A percentile compares a stretch with the other conserved stretches of the same genome.
Conservation (phyloP, 2,797 vertebrate species). For the Pachyuromys duprasi region DNA sequence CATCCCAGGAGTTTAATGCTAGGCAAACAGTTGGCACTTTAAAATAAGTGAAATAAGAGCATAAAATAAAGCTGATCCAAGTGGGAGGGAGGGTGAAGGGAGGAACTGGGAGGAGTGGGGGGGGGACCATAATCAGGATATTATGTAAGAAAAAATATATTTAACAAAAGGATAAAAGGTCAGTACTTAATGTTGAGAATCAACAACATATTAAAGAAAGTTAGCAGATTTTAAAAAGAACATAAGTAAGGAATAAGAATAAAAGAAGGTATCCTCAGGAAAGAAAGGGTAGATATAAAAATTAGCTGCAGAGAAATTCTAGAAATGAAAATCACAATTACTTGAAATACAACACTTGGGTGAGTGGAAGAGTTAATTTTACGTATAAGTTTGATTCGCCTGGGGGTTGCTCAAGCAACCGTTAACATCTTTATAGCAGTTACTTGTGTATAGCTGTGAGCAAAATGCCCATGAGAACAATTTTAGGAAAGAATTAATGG, state of each 20-base stretch:
- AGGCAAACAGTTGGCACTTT: neutral
- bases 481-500: neutral
- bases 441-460: neutral
- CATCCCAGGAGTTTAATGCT: slow-evolving; percentile 8
- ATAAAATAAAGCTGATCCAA: neutral
- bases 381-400: neutral
- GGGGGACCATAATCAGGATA: too few relatives aligned
- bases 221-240: neutral
- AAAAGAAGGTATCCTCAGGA: neutral
- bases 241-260: neutral
- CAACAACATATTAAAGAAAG: neutral
- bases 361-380: neutral
- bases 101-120: neutral
- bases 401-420: neutral
- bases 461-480: neutral
- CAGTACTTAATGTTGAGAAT: neutral
- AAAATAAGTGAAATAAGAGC: slow-evolving; percentile 34
- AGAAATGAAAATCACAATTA: slow-evolving; percentile 39
- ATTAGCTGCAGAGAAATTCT: neutral
- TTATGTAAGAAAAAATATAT: neutral
- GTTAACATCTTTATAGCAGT: neutral
- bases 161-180: neutral
- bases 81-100: neutral
- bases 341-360: neutral
- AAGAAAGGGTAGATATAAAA: slow-evolving; percentile 27